Base-by-base conservation (phyloP, 2,888 invertebrate species). In the Serripes groenlandicus region DNA sequence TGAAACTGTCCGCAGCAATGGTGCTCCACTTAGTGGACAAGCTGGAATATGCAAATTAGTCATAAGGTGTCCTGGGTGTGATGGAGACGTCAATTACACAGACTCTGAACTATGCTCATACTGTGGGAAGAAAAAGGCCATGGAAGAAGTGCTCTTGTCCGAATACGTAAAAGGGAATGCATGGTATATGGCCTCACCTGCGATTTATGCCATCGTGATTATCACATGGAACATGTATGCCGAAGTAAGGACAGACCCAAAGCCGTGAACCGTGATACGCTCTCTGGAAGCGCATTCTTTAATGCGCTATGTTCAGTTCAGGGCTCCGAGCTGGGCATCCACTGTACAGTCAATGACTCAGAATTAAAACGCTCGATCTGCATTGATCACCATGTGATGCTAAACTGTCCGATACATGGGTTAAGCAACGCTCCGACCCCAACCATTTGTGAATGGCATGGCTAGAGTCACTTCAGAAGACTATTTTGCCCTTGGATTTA, bases 91-190 rank as follows among this genome's bases (percentile, higher is more conserved):
- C 0, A 82, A 84, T 26, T 78, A 78, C 52, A 81, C 84, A 23
- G 79, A 84, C 26, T 72, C 30, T 7, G 79, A 82, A 7, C 4
- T 34, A 9, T 87, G 88, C 32, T 26, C 60, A 15, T 89, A 91
- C 69, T 89, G 90, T 66, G 88, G 90, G 9, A 79, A 75, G 26
- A n/a, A n/a, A 74, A 11, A 21, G 89, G 88, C 5, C 90, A 90
- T 81, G 89, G 91, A 3, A 66, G 52, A 26, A 70, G 56, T 30
- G 70, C 83, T 49, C 32, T 80, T 30, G 52, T 69, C 21, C 34
- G 62, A 11, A 58, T 78, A 18, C 76, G 87, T 11, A 58, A 34
- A 30, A 77, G 60, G n/a, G 74, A 86, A 49, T 89, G 89, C 69
- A 11, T 15, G 15, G 42, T 15, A 11, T 42, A 42, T 15, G 42